Percentiles rank a stretch among this genome's conserved stretches.
Evolutionary conservation across 2,797 vertebrate genomes (phyloP).

Genomic region (Oophaga sylvatica): DNA sequence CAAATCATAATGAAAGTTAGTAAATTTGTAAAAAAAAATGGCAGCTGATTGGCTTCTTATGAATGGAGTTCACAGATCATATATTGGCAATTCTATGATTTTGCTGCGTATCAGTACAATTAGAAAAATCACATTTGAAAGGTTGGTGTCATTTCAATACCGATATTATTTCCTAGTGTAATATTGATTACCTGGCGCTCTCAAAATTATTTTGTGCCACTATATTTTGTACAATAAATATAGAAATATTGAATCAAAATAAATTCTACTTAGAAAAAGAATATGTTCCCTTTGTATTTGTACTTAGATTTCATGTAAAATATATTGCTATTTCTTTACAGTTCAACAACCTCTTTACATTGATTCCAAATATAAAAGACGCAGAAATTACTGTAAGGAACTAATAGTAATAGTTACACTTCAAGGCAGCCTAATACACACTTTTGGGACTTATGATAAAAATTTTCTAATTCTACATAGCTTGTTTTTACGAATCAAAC

Average conservation of each 20-base stretch:
- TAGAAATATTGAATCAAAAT: constrained; percentile 14
- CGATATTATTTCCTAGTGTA: neutral
- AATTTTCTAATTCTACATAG: neutral
- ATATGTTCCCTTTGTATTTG: neutral
- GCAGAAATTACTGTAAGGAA: neutral
- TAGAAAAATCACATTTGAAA: neutral
- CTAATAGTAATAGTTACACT: neutral
- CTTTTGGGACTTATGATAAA: neutral
- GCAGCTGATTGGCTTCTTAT: neutral
- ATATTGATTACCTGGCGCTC: neutral
- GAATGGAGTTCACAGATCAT: neutral
- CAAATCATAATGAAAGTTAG: neutral
- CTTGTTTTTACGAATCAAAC: neutral
- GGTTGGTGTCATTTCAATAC: neutral
- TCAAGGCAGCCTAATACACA: neutral
- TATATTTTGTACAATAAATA: neutral
- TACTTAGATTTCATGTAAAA: constrained; percentile 7
- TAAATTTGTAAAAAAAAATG: neutral
- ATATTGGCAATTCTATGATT: neutral
- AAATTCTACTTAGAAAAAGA: constrained; percentile 2
- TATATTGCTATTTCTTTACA: constrained; percentile 7
- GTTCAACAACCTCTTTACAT: neutral
- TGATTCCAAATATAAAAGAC: constrained; percentile 13
- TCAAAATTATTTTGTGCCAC: neutral
- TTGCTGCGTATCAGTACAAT: neutral